These are phyloP conservation scores for Channa argus DNA, from an alignment of 2,113 vertebrate genomes.

Conservation along the genomic window DNA sequence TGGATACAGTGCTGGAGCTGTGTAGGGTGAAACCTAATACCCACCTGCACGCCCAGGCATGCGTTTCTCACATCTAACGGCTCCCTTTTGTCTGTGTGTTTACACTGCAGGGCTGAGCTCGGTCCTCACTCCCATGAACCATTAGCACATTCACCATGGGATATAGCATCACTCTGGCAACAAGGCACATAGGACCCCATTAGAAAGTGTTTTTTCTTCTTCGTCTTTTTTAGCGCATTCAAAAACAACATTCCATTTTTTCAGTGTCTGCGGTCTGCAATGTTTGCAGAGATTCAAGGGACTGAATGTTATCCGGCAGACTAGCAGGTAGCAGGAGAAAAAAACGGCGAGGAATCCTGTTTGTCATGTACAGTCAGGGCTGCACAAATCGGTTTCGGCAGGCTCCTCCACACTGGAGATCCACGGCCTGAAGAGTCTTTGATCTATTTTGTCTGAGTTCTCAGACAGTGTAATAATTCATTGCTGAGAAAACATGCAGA, in stretches of 20 bases:
- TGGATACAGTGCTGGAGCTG: slow-evolving; percentile 60
- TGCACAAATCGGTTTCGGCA: slow-evolving; percentile 24
- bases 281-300: slow-evolving; percentile 56
- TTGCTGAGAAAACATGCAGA: slow-evolving; percentile 57
- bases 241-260: slow-evolving; percentile 68
- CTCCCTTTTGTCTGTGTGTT: slow-evolving; percentile 82
- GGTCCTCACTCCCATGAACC: slow-evolving; percentile 76
- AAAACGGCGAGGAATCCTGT: slow-evolving; percentile 53
- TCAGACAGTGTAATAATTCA: slow-evolving; percentile 64
- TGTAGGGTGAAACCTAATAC: slow-evolving; percentile 78
- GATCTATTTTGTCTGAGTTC: slow-evolving; percentile 66
- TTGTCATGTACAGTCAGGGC: slow-evolving; percentile 43
- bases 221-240: slow-evolving; percentile 52
- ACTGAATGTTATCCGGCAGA: slow-evolving; percentile 39
- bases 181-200: slow-evolving; percentile 82
- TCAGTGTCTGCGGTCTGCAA: slow-evolving; percentile 29
- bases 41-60: slow-evolving; percentile 79
- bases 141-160: slow-evolving; percentile 80
- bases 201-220: slow-evolving; percentile 74
- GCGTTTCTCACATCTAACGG: slow-evolving; percentile 76
- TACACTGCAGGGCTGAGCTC: slow-evolving; percentile 74
- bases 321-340: slow-evolving; percentile 42
- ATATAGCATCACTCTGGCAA: slow-evolving; percentile 80
- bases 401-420: slow-evolving; percentile 44
- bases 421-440: slow-evolving; percentile 48